phyloP scores from a whole-genome alignment of 2,888 invertebrate genomes.

The Anoncus sp. region DNA sequence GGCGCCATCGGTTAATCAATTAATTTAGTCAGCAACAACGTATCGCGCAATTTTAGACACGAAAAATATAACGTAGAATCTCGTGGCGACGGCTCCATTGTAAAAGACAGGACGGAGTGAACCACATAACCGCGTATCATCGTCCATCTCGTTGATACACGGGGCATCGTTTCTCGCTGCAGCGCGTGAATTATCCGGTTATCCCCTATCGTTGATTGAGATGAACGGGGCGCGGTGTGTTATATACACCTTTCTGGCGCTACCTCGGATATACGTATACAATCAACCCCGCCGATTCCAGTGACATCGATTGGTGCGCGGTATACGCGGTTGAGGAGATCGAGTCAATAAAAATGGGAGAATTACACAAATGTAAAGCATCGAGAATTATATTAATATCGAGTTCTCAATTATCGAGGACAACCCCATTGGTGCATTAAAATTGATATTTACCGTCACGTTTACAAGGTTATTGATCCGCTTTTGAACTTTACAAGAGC shows the following conservation, averaged over 20 bases:
- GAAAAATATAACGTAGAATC: conserved; percentile 7
- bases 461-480: background rate
- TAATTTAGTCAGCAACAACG: too few relatives aligned
- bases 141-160: too few relatives aligned
- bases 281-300: conserved; percentile 22
- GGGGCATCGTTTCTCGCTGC: conserved; percentile 4
- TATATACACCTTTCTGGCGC: conserved; percentile 4
- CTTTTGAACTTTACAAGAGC: too few relatives aligned
- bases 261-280: conserved; percentile 23
- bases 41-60: background rate
- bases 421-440: background rate
- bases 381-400: background rate
- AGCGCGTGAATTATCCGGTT: conserved; percentile 33
- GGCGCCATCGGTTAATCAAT: too few relatives aligned
- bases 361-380: background rate
- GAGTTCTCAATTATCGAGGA: background rate
- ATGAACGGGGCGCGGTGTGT: conserved; percentile 40
- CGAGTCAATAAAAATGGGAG: background rate
- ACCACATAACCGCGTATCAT: conserved; percentile 15
- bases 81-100: background rate
- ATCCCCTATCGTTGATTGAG: conserved; percentile 51
- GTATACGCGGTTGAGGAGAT: background rate
- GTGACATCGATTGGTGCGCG: conserved; percentile 31
- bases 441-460: background rate
- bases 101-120: background rate